These are phyloP conservation scores for Drosophila kokeensis DNA, from an alignment of 2,888 invertebrate species.

Conservation along the genomic window DNA sequence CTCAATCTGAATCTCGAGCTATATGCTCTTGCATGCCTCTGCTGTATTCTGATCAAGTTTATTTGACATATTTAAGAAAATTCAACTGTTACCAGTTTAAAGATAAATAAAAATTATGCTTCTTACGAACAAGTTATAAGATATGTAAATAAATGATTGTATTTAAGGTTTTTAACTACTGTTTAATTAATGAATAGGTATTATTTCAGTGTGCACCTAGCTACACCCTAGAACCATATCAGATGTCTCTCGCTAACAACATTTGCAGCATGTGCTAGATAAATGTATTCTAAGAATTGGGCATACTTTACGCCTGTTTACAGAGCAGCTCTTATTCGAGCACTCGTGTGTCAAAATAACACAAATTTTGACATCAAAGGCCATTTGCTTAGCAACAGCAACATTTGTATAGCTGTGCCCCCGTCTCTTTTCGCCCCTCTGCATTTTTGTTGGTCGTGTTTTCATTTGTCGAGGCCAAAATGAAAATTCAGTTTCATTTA, in stretches of 20 bases:
- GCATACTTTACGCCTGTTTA: background rate
- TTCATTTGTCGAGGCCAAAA: slow-evolving; percentile 36
- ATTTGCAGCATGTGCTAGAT: background rate
- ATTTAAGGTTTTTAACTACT: background rate
- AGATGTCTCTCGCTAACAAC: background rate
- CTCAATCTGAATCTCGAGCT: too few species aligned
- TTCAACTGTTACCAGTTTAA: background rate
- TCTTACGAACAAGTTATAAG: background rate
- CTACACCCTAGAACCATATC: background rate
- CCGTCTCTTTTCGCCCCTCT: slow-evolving; percentile 3
- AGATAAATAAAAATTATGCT: background rate
- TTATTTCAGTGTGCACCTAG: background rate
- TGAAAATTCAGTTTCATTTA: slow-evolving; percentile 61
- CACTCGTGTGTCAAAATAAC: slow-evolving; percentile 2
- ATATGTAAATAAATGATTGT: background rate
- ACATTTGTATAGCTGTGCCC: slow-evolving; percentile 31
- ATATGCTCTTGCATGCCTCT: background rate
- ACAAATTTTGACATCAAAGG: slow-evolving; percentile 48
- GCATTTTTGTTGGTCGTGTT: slow-evolving; percentile 33
- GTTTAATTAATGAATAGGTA: too few species aligned
- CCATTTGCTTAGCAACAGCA: slow-evolving; percentile 55
- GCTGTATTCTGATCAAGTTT: background rate
- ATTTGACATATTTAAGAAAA: background rate
- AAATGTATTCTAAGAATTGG: background rate
- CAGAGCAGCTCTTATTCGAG: slow-evolving; percentile 1